Base-by-base conservation (phyloP, 2,113 vertebrate species). In the Origma solitaria region DNA sequence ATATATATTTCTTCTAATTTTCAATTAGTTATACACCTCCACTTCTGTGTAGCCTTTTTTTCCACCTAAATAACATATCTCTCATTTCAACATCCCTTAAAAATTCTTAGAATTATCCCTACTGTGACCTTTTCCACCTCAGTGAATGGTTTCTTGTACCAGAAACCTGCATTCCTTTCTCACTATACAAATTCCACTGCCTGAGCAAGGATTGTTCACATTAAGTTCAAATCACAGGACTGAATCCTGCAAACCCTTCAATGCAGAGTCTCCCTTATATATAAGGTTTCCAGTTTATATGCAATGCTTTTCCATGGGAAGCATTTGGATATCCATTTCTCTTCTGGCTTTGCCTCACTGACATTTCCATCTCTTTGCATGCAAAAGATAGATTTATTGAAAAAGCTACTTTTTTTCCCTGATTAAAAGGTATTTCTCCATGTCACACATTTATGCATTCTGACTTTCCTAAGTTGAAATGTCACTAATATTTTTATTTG, bases 401-500 rank as follows among this genome's bases (percentile, higher is more conserved):
- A 27, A 92, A 81, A 77, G 28, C 0, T 16, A 42, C n/a, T n/a
- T 45, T 49, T 60, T 54, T 49, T 24, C 13, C 64, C 19, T 45
- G 40, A 54, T 54, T 30, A 79, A 95, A 80, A 68, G 4, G 16
- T 38, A 91, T 78, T 91, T 93, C 23, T 70, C 66, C 81, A 51
- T 86, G 38, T 45, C 49, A 95, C 33, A 86, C 10, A 38, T 57
- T 60, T 8, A 71, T 65, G 6, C 76, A 82, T 85, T 87, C 81
- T 90, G 35, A 47, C 37, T 92, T 90, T 33, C 33, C 27, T 54
- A 20, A 76, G 44, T 35, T 88, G 44, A 90, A 94, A 96, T 83
- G 54, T 92, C 66, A 90, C 27, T 93, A 87, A 83, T 25, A 33
- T 45, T 91, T 96, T 94, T 49, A 68, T 95, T 92, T 95, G 33